phyloP scores from a whole-genome alignment of 2,888 invertebrate species.

The Trachelus troglodyta region DNA sequence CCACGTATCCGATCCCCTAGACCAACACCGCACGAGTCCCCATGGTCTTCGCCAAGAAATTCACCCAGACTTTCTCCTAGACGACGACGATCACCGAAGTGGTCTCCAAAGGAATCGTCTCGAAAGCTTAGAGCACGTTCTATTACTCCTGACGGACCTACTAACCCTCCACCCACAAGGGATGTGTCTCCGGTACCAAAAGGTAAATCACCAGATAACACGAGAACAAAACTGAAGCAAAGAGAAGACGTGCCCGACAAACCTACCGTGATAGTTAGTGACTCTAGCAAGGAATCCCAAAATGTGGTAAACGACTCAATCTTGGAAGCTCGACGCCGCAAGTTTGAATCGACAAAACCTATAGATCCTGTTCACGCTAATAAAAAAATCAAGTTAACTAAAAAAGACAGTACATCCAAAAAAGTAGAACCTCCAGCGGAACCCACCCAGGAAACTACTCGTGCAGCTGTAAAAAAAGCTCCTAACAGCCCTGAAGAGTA shows the following conservation, averaged over 20 bases:
- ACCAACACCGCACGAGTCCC: constrained; percentile 14
- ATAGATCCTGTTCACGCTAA: constrained; percentile 67
- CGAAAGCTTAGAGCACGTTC: constrained; percentile 40
- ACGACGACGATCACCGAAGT: constrained; percentile 40
- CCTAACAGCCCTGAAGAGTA: constrained; percentile 24
- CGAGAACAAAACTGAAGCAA: constrained; percentile 25
- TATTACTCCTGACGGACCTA: constrained; percentile 35
- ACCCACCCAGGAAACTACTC: constrained; percentile 2
- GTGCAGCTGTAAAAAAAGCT: neutral
- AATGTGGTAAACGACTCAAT: constrained; percentile 61
- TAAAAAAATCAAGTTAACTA: constrained; percentile 65
- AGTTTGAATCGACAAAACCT: constrained; percentile 68
- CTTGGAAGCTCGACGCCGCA: constrained; percentile 68
- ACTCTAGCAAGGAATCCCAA: constrained; percentile 9
- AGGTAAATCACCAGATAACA: constrained; percentile 28
- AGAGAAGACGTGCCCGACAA: constrained; percentile 27
- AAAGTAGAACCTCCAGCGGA: constrained; percentile 15
- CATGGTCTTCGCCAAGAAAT: constrained; percentile 32
- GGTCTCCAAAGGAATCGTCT: constrained; percentile 50
- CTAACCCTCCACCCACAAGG: constrained; percentile 14
- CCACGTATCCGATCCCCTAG: constrained; percentile 16
- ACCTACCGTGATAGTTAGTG: neutral
- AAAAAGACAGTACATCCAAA: constrained; percentile 38
- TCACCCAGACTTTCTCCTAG: constrained; percentile 50
- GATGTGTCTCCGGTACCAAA: constrained; percentile 29